phyloP scores from a whole-genome alignment of 2,113 vertebrate genomes.

The Ailurus styani region DNA sequence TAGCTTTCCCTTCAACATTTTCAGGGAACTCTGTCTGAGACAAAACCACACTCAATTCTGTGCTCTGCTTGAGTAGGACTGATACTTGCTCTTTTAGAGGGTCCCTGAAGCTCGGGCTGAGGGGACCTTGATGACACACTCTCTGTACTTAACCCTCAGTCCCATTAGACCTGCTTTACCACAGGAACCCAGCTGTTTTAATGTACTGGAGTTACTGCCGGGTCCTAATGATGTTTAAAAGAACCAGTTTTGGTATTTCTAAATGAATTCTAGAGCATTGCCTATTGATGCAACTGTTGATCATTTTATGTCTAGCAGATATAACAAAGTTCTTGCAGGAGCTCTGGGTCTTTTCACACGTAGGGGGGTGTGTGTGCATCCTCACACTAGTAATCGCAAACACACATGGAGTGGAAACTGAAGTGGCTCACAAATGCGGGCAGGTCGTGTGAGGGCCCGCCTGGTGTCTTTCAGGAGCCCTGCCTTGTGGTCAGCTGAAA shows the following conservation, averaged over 20 bases:
- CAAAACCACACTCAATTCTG: slow-evolving; percentile 49
- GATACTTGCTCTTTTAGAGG: slow-evolving; percentile 57
- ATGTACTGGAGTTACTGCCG: slow-evolving; percentile 60
- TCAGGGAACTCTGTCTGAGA: neutral
- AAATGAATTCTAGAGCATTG: neutral
- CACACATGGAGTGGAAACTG: neutral
- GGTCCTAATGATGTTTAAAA: slow-evolving; percentile 55
- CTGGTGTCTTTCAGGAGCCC: fast-evolving
- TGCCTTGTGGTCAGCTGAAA: fast-evolving
- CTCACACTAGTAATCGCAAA: neutral
- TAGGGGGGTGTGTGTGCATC: neutral
- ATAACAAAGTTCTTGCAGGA: neutral
- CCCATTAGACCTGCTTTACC: slow-evolving; percentile 42
- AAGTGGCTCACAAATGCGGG: neutral
- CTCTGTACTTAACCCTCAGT: slow-evolving; percentile 62
- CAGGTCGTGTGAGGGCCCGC: neutral
- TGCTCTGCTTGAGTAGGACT: slow-evolving; percentile 40
- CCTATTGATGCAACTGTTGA: neutral
- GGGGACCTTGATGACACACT: neutral
- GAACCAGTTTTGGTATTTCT: slow-evolving; percentile 3
- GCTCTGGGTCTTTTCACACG: neutral
- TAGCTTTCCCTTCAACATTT: neutral
- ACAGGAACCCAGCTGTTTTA: slow-evolving; percentile 66
- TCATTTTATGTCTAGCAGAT: neutral
- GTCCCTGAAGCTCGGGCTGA: neutral